A percentile compares a stretch with the other conserved stretches of the same genome.
Conservation (phyloP, 2,113 vertebrate species). For the Fregata magnificens region DNA sequence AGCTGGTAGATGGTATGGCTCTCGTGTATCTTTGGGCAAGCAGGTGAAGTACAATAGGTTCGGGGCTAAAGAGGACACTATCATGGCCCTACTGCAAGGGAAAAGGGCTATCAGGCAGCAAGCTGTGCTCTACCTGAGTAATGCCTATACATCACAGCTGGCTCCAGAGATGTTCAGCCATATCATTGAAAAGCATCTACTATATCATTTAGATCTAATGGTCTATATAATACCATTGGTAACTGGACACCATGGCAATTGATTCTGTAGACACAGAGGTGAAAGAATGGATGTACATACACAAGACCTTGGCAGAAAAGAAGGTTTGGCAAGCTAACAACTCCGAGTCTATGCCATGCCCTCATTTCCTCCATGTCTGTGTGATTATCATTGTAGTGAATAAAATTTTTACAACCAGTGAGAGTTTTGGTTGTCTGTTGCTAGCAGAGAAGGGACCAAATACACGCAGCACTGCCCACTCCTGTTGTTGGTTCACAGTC, state of each 20-base stretch:
- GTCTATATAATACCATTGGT: background rate
- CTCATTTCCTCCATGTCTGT: background rate
- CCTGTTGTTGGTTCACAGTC: background rate
- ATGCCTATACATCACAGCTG: background rate
- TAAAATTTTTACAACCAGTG: background rate
- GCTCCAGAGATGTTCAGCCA: background rate
- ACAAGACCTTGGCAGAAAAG: background rate
- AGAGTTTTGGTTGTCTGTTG: background rate
- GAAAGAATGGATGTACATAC: background rate
- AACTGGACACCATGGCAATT: background rate
- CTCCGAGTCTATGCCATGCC: background rate
- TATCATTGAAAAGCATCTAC: background rate
- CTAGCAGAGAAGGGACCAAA: background rate
- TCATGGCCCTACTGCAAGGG: background rate
- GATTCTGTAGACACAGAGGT: background rate
- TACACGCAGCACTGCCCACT: background rate
- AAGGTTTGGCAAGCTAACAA: background rate
- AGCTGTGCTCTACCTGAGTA: background rate
- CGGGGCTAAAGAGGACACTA: accelerated
- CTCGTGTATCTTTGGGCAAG: accelerated
- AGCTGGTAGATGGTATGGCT: background rate
- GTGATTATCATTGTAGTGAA: background rate
- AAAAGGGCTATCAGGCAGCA: background rate
- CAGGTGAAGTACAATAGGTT: background rate
- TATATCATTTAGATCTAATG: background rate